Evolutionary conservation across 2,113 vertebrate species (phyloP), one percentile per base, ranked within the genome.

Genomic region (Ibidorhyncha struthersii): DNA sequence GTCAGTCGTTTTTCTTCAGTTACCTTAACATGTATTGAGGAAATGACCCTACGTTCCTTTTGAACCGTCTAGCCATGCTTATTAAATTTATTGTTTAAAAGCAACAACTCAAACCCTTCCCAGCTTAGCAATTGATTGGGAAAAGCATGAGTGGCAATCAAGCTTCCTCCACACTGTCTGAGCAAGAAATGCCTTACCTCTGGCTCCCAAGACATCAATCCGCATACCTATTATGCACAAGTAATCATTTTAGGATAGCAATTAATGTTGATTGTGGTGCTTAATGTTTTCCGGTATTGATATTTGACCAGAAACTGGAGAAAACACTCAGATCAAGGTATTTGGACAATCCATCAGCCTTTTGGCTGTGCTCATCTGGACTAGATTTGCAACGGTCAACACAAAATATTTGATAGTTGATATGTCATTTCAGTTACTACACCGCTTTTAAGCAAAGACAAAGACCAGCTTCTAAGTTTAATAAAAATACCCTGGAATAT

Each of bases 291-390:
- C 95, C 61, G 8, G 77, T 91, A 94, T 92, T 89, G 76, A 71
- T 90, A 92, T 87, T 92, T 96, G 94, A 91, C 66, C 73, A 96
- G 92, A 86, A 96, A 84, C 77, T 89, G 58, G 40, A 92, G 72
- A 86, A 96, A 91, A 77, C 13, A 3, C 91, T 95, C 96, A 84
- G 72, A 86, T 93, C 67, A 61, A 96, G 65, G 83, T 79, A 97
- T 89, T 72, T 94, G 73, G 73, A 66, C 80, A 92, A 96, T 89
- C 83, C 53, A 95, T 96, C 95, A 97, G 49, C 43, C 81, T 70
- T 93, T 71, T 71, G 79, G 16, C 69, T 82, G 47, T 38, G 73
- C 38, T 97, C 91, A 96, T 93, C 92, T 97, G 91, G 96, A 76
- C 81, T 87, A 76, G 53, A 96, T 96, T 97, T 97, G 95, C 59